A percentile compares a stretch with the other conserved stretches of the same genome.
Evolutionary conservation across 1,140 invertebrate species (phyloP).

Genomic region (Sesamia nonagrioides): DNA sequence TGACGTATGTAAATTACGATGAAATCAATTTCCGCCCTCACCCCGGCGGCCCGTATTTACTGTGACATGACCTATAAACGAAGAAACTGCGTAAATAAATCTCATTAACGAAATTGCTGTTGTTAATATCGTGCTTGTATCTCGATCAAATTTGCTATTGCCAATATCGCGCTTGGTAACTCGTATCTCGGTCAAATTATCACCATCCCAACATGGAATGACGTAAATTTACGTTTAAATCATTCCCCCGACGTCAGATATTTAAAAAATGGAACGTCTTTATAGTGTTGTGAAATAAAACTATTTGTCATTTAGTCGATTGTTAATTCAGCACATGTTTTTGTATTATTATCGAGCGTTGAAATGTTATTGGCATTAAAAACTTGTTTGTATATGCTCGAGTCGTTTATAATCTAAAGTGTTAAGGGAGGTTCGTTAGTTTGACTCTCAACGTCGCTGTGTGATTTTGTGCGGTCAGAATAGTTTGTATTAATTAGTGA

Average conservation of each 20-base stretch:
- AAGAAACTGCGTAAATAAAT: slow-evolving; percentile 32
- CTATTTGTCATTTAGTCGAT: slow-evolving; percentile 40
- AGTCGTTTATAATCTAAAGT: slow-evolving; percentile 53
- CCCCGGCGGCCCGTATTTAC: neutral
- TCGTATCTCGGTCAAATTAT: slow-evolving; percentile 48
- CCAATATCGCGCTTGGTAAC: slow-evolving; percentile 33
- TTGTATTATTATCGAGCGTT: slow-evolving; percentile 48
- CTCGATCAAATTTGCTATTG: slow-evolving; percentile 27
- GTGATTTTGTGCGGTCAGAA: slow-evolving; percentile 48
- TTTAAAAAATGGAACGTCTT: slow-evolving; percentile 11
- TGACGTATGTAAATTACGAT: no score
- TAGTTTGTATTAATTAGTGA: slow-evolving; percentile 35
- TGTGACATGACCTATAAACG: slow-evolving; percentile 6
- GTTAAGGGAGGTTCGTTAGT: slow-evolving; percentile 51
- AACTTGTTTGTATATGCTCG: slow-evolving; percentile 45
- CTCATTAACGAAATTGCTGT: neutral
- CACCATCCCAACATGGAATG: neutral
- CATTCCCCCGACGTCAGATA: slow-evolving; percentile 51
- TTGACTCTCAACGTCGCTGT: slow-evolving; percentile 23
- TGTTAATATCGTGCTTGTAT: slow-evolving; percentile 30
- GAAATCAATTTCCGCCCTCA: neutral
- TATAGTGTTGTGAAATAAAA: neutral
- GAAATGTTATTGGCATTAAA: slow-evolving; percentile 54
- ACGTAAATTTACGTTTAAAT: slow-evolving; percentile 47
- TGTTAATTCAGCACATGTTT: slow-evolving; percentile 46